Base-by-base conservation (phyloP, 2,888 invertebrate genomes). In the Diadegma fenestrale region DNA sequence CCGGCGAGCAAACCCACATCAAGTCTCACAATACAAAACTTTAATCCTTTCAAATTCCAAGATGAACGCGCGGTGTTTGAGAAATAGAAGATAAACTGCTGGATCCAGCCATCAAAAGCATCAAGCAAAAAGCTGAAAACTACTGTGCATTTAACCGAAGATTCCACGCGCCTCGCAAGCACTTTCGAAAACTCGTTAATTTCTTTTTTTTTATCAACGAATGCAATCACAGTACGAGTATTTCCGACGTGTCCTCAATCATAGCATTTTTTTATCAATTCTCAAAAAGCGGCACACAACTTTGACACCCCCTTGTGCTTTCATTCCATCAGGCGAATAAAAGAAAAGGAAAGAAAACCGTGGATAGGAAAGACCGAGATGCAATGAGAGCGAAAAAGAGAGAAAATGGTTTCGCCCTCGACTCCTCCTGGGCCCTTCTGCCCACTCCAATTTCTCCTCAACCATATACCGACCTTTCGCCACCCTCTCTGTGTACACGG, bases 401-500 rank as follows among this genome's bases (percentile, higher is more conserved):
- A 61, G 63, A 19, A 71, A 72, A 30, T 17, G 33, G 17, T 79
- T 76, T 78, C 51, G 64, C 77, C 82, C 78, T 71, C 82, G 68
- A 78, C 80, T 77, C 77, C 80, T 77, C 77, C 63, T 37, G 48
- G 37, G 61, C 80, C 78, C 69, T 77, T 82, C 76, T 48, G 71
- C 86, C 51, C 80, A 64, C 84, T 72, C 78, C 48, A 48, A 37
- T 77, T 84, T 78, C 78, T 75, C 68, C 61, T 69, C 81, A 69
- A 86, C 80, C 86, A 80, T 77, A 77, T 82, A 82, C 79, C 88
- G 88, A 73, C 80, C 86, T 85, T 85, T 80, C 82, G 85, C 72
- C 87, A 84, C 81, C 88, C 82, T 82, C 87, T 79, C 86, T 89
- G 89, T 90, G 89, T 89, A 91, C 89, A 88, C 89, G 81, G 91